Percentiles rank a stretch among this genome's conserved stretches.
phyloP scores from a whole-genome alignment of 2,888 invertebrate species.

The Tortrix viridana region DNA sequence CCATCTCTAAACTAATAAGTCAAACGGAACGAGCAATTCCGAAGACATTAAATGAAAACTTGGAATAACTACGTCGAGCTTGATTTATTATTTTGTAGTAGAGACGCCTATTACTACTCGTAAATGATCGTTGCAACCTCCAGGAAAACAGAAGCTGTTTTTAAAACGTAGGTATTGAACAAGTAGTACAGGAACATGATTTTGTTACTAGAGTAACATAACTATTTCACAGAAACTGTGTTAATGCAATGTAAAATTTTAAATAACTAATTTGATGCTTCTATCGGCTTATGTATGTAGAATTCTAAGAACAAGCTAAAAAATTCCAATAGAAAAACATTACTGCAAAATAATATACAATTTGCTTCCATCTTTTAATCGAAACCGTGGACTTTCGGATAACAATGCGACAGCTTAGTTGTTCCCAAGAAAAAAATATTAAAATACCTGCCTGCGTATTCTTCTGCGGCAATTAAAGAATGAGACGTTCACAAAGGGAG shows the following conservation, averaged over 20 bases:
- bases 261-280: too few relatives aligned
- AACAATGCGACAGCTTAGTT: conserved; percentile 40
- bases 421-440: conserved; percentile 35
- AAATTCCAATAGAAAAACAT: too few relatives aligned
- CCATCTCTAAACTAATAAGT: conserved; percentile 69
- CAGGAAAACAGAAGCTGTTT: too few relatives aligned
- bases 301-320: too few relatives aligned
- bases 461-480: conserved; percentile 43
- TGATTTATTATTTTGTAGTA: not conserved
- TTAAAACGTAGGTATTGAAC: too few relatives aligned
- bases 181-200: too few relatives aligned
- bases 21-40: conserved; percentile 53
- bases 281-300: too few relatives aligned
- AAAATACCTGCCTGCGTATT: conserved; percentile 38
- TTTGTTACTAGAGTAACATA: too few relatives aligned
- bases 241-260: too few relatives aligned
- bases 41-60: conserved; percentile 4
- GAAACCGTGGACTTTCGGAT: conserved; percentile 43
- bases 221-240: too few relatives aligned
- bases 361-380: conserved; percentile 41
- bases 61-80: not conserved
- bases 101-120: not conserved
- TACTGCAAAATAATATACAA: not conserved
- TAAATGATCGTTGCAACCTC: not conserved
- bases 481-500: conserved; percentile 40